Evolutionary conservation across 2,113 vertebrate species (phyloP).

Genomic region (Pterocles gutturalis): DNA sequence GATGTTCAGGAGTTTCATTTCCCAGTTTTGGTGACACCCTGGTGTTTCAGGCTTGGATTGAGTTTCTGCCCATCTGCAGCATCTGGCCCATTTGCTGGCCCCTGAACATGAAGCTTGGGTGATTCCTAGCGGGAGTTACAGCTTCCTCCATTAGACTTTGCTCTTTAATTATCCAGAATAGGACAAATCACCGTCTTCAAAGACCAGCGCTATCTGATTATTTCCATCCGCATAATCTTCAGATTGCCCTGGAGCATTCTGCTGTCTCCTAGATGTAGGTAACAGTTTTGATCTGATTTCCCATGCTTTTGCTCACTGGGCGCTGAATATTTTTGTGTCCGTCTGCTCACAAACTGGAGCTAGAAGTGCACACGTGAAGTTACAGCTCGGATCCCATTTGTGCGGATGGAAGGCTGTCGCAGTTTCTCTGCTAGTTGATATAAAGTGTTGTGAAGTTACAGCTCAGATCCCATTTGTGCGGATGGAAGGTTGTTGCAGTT

Average conservation of each 20-base stretch:
- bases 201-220: not conserved
- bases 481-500: not conserved
- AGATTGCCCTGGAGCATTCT: not conserved
- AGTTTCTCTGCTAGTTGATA: not conserved
- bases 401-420: not conserved
- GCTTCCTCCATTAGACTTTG: not conserved
- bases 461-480: not conserved
- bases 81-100: not conserved
- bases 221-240: constrained; percentile 10
- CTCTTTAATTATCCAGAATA: constrained; percentile 18
- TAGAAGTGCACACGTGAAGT: not conserved
- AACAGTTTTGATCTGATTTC: constrained; percentile 2
- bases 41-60: not conserved
- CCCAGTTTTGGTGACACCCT: not conserved
- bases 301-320: not conserved
- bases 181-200: not conserved
- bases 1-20: too few relatives aligned
- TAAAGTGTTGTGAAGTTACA: not conserved
- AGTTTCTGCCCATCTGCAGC: not conserved
- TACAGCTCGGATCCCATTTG: not conserved
- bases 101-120: not conserved
- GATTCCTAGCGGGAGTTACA: not conserved
- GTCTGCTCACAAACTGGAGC: not conserved
- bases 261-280: constrained; percentile 11
- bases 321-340: constrained; percentile 3